Evolutionary conservation across 2,888 invertebrate species (phyloP), one percentile per base, ranked within the genome.

Genomic region (Eupithecia pulchellata): DNA sequence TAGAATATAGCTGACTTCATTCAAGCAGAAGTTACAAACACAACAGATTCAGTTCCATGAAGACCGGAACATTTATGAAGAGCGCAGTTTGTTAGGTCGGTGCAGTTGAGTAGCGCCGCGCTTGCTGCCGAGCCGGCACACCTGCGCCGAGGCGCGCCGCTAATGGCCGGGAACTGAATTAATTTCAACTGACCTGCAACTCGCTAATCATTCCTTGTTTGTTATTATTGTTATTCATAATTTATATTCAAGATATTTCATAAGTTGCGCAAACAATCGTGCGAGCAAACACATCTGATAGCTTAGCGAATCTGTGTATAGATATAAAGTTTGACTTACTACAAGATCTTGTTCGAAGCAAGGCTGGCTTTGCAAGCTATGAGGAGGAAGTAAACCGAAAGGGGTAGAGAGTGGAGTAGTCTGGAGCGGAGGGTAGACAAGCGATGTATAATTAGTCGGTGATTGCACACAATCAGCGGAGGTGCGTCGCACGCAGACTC

Each of bases 91-190:
- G 69, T 69, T 66, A 66, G 60, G 60, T 20, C 68, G 61, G 63
- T 66, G 69, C 63, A 69, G 69, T 69, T 72, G 60, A 66, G 69
- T 66, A 72, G 36, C 66, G 60, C 64, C 47, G 86, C 87, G 90
- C 90, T 90, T 89, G 89, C 85, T 91, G 91, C 89, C 90, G 91
- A 91, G 91, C 87, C 78, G 79, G 80, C 82, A 79, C 47, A 93
- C 92, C 92, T 92, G 93, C 85, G 87, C 90, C 89, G 92, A 92
- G 92, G 92, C n/a, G 92, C 89, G 89, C 88, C 20, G 91, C 72
- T 93, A 92, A 93, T 93, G 91, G 91, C 89, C 86, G 84, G 89
- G 88, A 92, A 92, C 88, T 86, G 89, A 92, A 92, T 92, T 92
- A 91, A 93, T 93, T 91, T 86, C 88, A 91, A 93, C 89, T 86